Base-by-base conservation (phyloP, 2,797 vertebrate species). In the Iguana delicatissima region DNA sequence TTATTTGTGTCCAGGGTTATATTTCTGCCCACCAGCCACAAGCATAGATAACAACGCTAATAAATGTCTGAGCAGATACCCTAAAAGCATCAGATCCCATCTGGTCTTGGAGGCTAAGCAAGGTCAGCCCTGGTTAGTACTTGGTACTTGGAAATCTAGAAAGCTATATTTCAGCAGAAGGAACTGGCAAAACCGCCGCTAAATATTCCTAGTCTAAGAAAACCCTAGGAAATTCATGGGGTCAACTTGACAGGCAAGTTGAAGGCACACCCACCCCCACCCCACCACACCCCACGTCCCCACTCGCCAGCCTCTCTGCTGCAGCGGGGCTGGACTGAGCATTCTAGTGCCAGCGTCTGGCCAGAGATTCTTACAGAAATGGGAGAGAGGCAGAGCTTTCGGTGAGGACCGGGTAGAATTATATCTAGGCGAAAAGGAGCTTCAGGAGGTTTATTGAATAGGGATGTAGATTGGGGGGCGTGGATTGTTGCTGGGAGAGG, bases 401-500 rank as follows among this genome's bases (percentile, higher is more conserved):
- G 73, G 22, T 0, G 85, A 93, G 85, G 91, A 90, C 93, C 92
- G 86, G 76, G 93, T 72, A 86, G 87, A 92, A 88, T 74, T 3
- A 64, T 35, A 42, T 35, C 26, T 14, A 24, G 9, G 29, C 62
- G 42, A 38, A 14, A 76, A 74, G 22, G 29, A 57, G 76, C 57
- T 67, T 52, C 24, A 12, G 50, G 79, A 35, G 22, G 77, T n/a
- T 55, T 76, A 29, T 64, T 67, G 69, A 62, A 35, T 46, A 42
- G 52, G 67, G 80, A 67, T 89, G 18, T 12, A 57, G 42, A 38
- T 24, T 22, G 89, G 90, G 74, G 91, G 91, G 93, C 89, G 24
- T 92, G 92, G 84, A 10, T 92, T 85, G 88, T 90, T 88, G 87
- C 87, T 89, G 86, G 73, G 87, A 89, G 80, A 85, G 93, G 85